Conservation (phyloP, 2,888 invertebrate species). For the Athalia rosae region DNA sequence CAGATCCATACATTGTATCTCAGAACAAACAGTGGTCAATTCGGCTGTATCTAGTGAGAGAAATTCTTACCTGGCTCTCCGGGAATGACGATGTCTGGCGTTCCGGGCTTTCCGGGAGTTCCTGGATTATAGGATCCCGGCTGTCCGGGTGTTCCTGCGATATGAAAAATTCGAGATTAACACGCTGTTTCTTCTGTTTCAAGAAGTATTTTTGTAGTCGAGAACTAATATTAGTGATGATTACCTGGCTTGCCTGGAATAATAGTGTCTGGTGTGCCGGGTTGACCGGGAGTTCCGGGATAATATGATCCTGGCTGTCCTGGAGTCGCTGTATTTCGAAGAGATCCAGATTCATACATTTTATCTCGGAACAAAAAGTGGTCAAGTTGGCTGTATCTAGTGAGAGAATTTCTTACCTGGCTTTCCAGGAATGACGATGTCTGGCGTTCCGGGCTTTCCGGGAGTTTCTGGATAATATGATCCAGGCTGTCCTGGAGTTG, state of each 20-base stretch:
- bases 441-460: conserved; percentile 67
- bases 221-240: neutral
- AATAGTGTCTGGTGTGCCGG: conserved; percentile 65
- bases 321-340: conserved; percentile 63
- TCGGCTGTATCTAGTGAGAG: no score
- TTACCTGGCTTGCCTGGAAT: conserved; percentile 57
- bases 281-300: conserved; percentile 62
- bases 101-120: conserved; percentile 53
- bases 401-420: conserved; percentile 43
- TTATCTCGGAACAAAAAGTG: neutral
- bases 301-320: conserved; percentile 49
- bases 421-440: conserved; percentile 61
- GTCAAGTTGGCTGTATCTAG: no score
- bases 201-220: no score
- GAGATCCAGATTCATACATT: neutral
- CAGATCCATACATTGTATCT: neutral
- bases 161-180: conserved; percentile 61
- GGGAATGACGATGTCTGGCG: conserved; percentile 54
- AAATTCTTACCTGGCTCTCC: conserved; percentile 47
- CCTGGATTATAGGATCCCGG: conserved; percentile 57
- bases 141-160: conserved; percentile 54
- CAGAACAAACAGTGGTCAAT: no score
- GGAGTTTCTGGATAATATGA: conserved; percentile 57
- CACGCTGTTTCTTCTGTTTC: conserved; percentile 48
- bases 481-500: conserved; percentile 40